Evolutionary conservation across 2,888 invertebrate species (phyloP).

Genomic region (Anorthoa munda): DNA sequence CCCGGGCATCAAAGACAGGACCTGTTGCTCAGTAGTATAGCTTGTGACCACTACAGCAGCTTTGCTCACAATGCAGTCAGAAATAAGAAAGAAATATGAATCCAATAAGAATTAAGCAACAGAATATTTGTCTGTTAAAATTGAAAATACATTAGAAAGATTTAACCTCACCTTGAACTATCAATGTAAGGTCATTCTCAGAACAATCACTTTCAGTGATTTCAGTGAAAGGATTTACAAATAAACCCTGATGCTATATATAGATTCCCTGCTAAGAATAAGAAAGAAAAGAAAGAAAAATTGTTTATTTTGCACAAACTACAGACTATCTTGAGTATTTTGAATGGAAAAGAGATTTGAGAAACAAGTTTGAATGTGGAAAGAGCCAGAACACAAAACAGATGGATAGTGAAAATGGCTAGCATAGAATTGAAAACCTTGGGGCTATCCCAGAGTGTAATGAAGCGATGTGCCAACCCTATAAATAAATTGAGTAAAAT

Average conservation of each 20-base stretch:
- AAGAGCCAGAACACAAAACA: not conserved
- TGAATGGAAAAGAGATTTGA: too few species aligned
- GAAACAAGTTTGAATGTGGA: not conserved
- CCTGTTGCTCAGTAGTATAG: too few species aligned
- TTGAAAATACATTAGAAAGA: slow-evolving; percentile 9
- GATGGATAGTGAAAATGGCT: not conserved
- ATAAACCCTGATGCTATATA: slow-evolving; percentile 5
- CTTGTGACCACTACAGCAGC: too few species aligned
- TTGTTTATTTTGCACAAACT: too few species aligned
- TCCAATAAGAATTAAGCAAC: not conserved
- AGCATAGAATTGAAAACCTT: not conserved
- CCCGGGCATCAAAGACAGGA: too few species aligned
- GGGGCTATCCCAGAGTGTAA: too few species aligned
- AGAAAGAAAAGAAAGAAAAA: too few species aligned
- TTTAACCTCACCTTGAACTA: slow-evolving; percentile 24
- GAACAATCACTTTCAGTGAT: slow-evolving; percentile 41
- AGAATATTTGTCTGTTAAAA: not conserved
- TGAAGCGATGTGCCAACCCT: too few species aligned
- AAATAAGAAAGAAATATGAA: not conserved
- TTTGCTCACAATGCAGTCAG: too few species aligned
- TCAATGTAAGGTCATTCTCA: slow-evolving; percentile 15
- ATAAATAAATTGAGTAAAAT: not conserved
- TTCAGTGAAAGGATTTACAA: slow-evolving; percentile 36
- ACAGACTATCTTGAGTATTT: not conserved
- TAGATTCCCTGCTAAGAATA: not conserved